Percentiles rank a stretch among this genome's conserved stretches.
Conservation (phyloP, 2,888 invertebrate species). For the Neoaliturus tenellus region DNA sequence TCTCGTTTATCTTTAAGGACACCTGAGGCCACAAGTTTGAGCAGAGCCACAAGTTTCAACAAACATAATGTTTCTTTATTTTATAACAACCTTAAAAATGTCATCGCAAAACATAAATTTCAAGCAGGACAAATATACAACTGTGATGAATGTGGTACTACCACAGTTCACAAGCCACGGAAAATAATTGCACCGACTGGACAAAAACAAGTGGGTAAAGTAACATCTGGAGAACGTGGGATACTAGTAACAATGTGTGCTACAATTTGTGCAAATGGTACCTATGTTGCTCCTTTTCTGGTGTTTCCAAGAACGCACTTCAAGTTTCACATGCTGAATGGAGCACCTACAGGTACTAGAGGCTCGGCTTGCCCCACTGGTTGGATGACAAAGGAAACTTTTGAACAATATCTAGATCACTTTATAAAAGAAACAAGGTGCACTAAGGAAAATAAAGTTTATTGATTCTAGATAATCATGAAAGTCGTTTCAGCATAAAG, state of each 20-base stretch:
- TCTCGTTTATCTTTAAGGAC: neutral
- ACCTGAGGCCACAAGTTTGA: constrained; percentile 34
- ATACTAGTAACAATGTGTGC: constrained; percentile 8
- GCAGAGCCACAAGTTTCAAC: constrained; percentile 36
- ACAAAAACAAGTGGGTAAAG: constrained; percentile 21
- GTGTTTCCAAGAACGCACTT: neutral
- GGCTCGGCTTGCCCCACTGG: neutral
- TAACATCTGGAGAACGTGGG: constrained; percentile 12
- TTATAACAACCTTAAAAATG: constrained; percentile 15
- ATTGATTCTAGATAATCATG: constrained; percentile 50
- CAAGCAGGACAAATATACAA: constrained; percentile 11
- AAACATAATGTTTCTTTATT: constrained; percentile 23
- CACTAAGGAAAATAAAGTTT: neutral
- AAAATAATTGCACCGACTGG: constrained; percentile 46
- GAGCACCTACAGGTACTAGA: neutral
- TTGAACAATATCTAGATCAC: constrained; percentile 25
- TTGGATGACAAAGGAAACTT: constrained; percentile 30
- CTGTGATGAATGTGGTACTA: neutral
- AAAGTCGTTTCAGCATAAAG: neutral
- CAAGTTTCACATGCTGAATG: neutral
- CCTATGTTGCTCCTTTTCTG: constrained; percentile 26
- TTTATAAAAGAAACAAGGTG: constrained; percentile 35
- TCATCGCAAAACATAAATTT: constrained; percentile 22
- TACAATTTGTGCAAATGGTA: neutral
- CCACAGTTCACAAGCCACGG: constrained; percentile 7